Evolutionary conservation across 2,113 vertebrate species (phyloP).

Genomic region (Thalassarche chlororhynchos): DNA sequence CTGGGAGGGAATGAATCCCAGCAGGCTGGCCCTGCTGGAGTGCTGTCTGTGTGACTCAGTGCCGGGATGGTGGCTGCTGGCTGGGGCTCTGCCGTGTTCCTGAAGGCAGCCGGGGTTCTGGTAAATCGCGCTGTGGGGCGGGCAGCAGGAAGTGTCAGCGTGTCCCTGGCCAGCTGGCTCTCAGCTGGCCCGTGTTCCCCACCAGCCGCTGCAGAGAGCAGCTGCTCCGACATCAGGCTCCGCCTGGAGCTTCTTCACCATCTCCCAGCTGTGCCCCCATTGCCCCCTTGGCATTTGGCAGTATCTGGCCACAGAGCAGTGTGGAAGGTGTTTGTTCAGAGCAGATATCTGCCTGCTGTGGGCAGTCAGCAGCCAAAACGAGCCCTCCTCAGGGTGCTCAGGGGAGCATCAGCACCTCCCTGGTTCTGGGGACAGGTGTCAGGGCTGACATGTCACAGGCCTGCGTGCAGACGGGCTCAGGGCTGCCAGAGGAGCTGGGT

Average conservation of each 20-base stretch:
- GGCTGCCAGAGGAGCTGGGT: rapidly evolving
- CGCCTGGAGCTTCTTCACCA: neutral
- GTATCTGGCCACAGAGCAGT: rapidly evolving
- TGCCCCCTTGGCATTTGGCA: neutral
- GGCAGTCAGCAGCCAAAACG: neutral
- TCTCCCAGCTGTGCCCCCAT: neutral
- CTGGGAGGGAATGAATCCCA: neutral
- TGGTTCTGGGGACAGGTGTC: neutral
- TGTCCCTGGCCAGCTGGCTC: neutral
- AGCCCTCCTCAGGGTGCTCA: rapidly evolving
- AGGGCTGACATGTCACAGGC: neutral
- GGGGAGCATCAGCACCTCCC: neutral
- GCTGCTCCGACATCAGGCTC: neutral
- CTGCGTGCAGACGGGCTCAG: rapidly evolving
- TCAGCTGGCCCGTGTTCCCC: neutral
- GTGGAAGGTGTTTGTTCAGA: neutral
- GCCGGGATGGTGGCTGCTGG: neutral
- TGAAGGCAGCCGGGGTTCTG: neutral
- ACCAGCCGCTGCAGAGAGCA: neutral
- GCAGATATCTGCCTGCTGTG: neutral
- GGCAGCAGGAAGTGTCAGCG: neutral
- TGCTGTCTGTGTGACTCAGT: neutral
- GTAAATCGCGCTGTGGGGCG: neutral
- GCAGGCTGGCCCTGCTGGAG: neutral
- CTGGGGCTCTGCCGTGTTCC: neutral